Evolutionary conservation across 2,888 invertebrate genomes (phyloP).

Genomic region (Lasiommata megera): DNA sequence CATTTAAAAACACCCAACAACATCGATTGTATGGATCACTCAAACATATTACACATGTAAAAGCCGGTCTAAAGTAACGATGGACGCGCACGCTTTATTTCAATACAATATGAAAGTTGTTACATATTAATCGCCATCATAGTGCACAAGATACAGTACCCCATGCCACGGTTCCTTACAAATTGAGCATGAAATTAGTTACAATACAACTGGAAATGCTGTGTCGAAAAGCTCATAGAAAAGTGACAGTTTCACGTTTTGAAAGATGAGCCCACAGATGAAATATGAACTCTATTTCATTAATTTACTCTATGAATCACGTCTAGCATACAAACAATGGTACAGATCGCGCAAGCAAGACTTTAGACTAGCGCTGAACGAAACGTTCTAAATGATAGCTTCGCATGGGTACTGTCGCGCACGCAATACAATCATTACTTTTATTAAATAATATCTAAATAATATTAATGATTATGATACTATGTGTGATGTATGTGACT

Average conservation of each 20-base stretch:
- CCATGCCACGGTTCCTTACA: slow-evolving; percentile 38
- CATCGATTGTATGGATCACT: slow-evolving; percentile 33
- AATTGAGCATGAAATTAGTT: slow-evolving; percentile 51
- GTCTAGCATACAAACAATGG: no score
- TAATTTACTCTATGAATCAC: not conserved
- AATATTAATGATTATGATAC: no score
- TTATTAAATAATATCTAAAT: no score
- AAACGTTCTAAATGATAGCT: no score
- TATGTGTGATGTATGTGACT: no score
- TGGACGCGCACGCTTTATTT: slow-evolving; percentile 27
- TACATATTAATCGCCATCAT: slow-evolving; percentile 57
- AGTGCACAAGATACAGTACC: slow-evolving; percentile 59
- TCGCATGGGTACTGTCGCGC: no score
- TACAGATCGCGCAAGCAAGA: no score
- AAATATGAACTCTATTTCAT: not conserved
- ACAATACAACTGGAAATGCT: not conserved
- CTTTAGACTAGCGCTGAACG: no score
- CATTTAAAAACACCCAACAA: slow-evolving; percentile 59
- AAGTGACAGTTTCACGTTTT: slow-evolving; percentile 5
- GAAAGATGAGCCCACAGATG: not conserved
- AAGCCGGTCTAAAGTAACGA: slow-evolving; percentile 17
- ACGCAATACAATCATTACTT: no score
- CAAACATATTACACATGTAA: slow-evolving; percentile 19
- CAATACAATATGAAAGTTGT: slow-evolving; percentile 27
- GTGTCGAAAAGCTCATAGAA: no score